Conservation (phyloP, 2,113 vertebrate species). For the Mugil cephalus region DNA sequence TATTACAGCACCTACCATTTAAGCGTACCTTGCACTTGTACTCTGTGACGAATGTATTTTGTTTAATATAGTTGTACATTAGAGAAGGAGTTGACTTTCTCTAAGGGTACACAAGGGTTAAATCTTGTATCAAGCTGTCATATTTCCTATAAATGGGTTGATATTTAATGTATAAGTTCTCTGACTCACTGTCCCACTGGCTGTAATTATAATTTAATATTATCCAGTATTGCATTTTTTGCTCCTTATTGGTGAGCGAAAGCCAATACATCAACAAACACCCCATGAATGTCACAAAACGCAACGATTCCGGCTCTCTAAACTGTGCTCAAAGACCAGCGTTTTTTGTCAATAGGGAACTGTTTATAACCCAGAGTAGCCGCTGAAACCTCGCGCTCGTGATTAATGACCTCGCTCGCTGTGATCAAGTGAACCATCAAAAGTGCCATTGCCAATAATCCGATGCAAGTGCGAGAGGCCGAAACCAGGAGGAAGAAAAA, state of each 20-base stretch:
- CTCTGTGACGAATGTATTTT: neutral
- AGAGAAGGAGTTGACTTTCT: neutral
- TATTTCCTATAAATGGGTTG: neutral
- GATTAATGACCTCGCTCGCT: conserved; percentile 81
- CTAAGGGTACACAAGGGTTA: no score
- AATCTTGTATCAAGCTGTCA: neutral
- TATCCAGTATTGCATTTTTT: neutral
- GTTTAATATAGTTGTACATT: neutral
- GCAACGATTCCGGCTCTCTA: conserved; percentile 2
- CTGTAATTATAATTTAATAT: neutral
- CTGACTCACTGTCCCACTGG: neutral
- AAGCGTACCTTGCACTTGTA: neutral
- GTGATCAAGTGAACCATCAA: conserved; percentile 65
- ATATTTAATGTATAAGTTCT: neutral
- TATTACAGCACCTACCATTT: neutral
- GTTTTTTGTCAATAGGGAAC: conserved; percentile 62
- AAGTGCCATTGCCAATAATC: conserved; percentile 44
- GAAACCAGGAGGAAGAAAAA: conserved; percentile 16
- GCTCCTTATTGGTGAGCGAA: conserved; percentile 3
- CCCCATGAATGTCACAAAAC: conserved; percentile 43
- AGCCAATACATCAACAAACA: conserved; percentile 21
- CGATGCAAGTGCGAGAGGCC: conserved; percentile 16
- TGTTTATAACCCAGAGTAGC: conserved; percentile 66
- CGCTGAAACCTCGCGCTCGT: conserved; percentile 70
- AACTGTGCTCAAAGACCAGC: conserved; percentile 68